A percentile compares a stretch with the other conserved stretches of the same genome.
Evolutionary conservation across 2,797 vertebrate genomes (phyloP).

Genomic region (Catamblyrhynchus diadema): DNA sequence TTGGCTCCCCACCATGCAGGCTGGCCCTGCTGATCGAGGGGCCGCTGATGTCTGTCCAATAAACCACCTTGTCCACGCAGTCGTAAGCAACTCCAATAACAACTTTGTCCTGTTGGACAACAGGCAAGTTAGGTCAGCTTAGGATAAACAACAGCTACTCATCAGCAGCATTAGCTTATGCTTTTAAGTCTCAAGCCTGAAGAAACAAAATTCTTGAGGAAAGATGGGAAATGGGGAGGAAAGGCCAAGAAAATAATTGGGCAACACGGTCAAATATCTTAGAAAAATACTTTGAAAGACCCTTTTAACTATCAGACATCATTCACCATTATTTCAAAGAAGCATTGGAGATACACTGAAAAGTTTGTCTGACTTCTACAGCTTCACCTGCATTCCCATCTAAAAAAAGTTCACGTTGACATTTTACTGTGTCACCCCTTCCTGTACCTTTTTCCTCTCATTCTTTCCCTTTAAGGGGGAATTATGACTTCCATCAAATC

Average conservation of each 20-base stretch:
- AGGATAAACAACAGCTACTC: neutral
- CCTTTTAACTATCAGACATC: neutral
- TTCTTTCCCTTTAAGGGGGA: neutral
- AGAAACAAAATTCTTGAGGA: neutral
- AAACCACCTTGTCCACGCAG: constrained; percentile 90
- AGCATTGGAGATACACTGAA: neutral
- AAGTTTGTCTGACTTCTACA: neutral
- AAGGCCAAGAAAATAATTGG: neutral
- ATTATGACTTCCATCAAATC: neutral
- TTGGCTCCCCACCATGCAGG: constrained; percentile 84
- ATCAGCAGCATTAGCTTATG: neutral
- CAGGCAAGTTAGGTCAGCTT: neutral
- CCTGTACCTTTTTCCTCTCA: neutral
- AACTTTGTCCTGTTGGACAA: constrained; percentile 82
- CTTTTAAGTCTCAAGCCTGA: neutral
- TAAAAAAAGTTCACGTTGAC: neutral
- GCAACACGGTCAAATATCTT: neutral
- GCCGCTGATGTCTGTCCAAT: constrained; percentile 92
- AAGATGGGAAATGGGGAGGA: neutral
- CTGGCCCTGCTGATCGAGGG: constrained; percentile 90
- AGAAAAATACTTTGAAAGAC: neutral
- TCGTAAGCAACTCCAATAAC: constrained; percentile 91
- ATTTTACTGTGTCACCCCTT: neutral
- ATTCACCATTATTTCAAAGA: neutral
- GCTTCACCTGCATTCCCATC: neutral